Evolutionary conservation across 2,113 vertebrate species (phyloP), one percentile per base, ranked within the genome.

Genomic region (Oceanites oceanicus): DNA sequence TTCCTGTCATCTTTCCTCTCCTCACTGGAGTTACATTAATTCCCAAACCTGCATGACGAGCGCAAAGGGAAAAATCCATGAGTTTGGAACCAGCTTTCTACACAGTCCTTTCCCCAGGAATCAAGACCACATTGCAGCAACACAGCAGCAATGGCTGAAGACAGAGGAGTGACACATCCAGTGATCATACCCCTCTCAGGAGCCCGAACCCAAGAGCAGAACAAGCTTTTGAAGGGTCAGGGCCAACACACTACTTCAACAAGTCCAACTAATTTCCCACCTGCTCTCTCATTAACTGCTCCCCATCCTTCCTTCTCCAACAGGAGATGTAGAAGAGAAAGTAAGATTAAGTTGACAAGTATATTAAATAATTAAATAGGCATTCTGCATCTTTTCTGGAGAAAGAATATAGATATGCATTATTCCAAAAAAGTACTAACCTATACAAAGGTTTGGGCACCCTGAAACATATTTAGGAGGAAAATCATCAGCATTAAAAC

Each of bases 131-230:
- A 18, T 9, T 27, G 50, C 38, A 20, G 52, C 10, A 40, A 27
- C 32, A 44, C 50, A 70, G 19, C 49, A 71, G 34, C 62, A 53
- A 18, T 4, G 6, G 27, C 30, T 65, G 67, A 73, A 70, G 40
- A 23, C n/a, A 59, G 8, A 65, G 42, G 17, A 56, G 8, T 36
- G 71, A n/a, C n/a, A n/a, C 26, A 38, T 9, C 4, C 45, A 44
- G 6, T 18, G 32, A 81, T 29, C 15, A 32, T 18, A n/a, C 0
- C 2, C 32, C 20, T 16, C 27, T 40, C 29, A 25, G 18, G 7
- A 45, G 44, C 26, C 9, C 8, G 0, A 59, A 34, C 9, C 7
- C 0, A 0, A 34, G 16, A 62, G 14, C 14, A 42, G 55, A 47
- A 56, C 17, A 45, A 21, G 4, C 10, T n/a, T 68, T 73, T 62